A percentile compares a stretch with the other conserved stretches of the same genome.
These are phyloP conservation scores for Meliscaeva auricollis DNA, from an alignment of 2,888 invertebrate genomes.

Conservation along the genomic window DNA sequence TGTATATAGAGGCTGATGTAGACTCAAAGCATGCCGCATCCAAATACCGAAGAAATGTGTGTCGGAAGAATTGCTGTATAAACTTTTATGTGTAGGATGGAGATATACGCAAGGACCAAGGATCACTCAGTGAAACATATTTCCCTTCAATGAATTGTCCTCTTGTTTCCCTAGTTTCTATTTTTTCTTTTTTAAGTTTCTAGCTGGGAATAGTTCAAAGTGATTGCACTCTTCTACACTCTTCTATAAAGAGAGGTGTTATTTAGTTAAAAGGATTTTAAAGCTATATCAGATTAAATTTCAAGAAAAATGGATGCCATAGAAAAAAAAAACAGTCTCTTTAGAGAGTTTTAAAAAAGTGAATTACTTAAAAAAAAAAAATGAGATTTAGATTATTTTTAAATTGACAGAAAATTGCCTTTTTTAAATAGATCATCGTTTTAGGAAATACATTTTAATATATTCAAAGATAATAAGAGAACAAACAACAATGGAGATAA, in stretches of 20 bases:
- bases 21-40: constrained; percentile 32
- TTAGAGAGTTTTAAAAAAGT: neutral
- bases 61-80: neutral
- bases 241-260: neutral
- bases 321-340: too few species aligned
- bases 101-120: too few species aligned
- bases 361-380: too few species aligned
- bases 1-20: neutral
- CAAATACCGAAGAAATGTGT: constrained; percentile 18
- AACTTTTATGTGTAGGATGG: neutral
- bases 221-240: constrained; percentile 17
- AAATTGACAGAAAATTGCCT: too few species aligned
- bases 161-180: neutral
- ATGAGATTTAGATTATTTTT: too few species aligned
- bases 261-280: constrained; percentile 13
- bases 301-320: neutral
- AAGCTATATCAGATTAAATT: constrained; percentile 10
- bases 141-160: constrained; percentile 33
- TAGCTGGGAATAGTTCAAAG: constrained; percentile 4
- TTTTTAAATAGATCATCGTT: too few species aligned
- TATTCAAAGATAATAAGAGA: too few species aligned
- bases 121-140: constrained; percentile 3
- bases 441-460: too few species aligned
- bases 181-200: neutral
- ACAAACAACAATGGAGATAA: too few species aligned